Percentiles rank a stretch among this genome's conserved stretches.
Conservation (phyloP, 2,113 vertebrate species). For the Alaudala cheleensis region DNA sequence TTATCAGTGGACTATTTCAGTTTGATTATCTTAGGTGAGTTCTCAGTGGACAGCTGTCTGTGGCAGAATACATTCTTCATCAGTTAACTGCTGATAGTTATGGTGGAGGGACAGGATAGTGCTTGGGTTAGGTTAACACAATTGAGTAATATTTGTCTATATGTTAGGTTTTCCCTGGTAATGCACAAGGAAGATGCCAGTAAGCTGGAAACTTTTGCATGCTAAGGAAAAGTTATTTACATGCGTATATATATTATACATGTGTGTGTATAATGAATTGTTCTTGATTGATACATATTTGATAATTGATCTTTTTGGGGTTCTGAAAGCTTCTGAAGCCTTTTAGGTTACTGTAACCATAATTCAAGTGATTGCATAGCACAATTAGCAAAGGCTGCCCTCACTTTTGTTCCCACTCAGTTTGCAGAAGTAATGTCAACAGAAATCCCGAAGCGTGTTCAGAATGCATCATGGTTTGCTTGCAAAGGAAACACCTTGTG, state of each 20-base stretch:
- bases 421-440: neutral
- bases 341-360: neutral
- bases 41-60: neutral
- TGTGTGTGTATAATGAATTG: neutral
- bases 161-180: neutral
- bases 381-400: neutral
- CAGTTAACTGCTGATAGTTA: neutral
- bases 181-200: neutral
- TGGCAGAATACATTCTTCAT: neutral
- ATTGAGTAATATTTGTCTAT: neutral
- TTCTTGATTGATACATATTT: neutral
- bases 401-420: neutral
- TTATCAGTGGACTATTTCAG: neutral
- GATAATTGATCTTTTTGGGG: neutral
- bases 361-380: neutral
- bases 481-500: constrained; percentile 31
- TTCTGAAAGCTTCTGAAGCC: neutral
- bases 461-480: neutral
- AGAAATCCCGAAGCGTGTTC: constrained; percentile 13
- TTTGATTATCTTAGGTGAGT: neutral
- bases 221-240: neutral
- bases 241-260: neutral
- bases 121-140: neutral
- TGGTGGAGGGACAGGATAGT: neutral
- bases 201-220: neutral